phyloP scores from a whole-genome alignment of 2,797 vertebrate species.

The Peromyscus aztecus region DNA sequence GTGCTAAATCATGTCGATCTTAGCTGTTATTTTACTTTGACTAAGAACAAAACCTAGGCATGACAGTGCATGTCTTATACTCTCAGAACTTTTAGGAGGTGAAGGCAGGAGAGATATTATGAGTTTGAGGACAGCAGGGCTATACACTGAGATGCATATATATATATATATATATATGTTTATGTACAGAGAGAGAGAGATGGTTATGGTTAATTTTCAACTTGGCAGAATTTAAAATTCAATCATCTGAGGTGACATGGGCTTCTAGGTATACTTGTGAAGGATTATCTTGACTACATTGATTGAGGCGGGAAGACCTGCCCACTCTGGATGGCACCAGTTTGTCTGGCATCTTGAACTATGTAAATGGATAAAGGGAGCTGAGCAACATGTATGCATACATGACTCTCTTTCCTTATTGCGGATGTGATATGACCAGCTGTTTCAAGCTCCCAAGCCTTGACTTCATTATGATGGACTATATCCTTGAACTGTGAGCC shows the following conservation, averaged over 20 bases:
- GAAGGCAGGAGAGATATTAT: background rate
- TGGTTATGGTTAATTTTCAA: background rate
- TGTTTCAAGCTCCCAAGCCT: background rate
- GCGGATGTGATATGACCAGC: no score
- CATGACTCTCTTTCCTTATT: background rate
- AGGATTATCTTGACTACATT: background rate
- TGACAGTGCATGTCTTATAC: background rate
- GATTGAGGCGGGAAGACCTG: background rate
- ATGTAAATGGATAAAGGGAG: background rate
- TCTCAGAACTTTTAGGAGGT: background rate
- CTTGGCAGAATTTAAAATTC: background rate
- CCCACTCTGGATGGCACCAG: no score
- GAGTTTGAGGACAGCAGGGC: background rate
- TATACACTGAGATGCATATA: background rate
- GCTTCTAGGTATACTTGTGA: background rate
- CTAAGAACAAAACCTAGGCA: background rate
- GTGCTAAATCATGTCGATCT: background rate
- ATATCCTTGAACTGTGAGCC: background rate
- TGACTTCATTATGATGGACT: background rate
- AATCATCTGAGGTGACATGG: background rate
- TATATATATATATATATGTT: no score
- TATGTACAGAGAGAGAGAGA: no score
- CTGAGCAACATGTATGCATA: background rate
- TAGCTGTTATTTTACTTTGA: slow-evolving; percentile 39
- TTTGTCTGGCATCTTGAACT: background rate